Percentiles rank a stretch among this genome's conserved stretches.
Conservation (phyloP, 1,140 invertebrate species). For the Zaprionus inermis region DNA sequence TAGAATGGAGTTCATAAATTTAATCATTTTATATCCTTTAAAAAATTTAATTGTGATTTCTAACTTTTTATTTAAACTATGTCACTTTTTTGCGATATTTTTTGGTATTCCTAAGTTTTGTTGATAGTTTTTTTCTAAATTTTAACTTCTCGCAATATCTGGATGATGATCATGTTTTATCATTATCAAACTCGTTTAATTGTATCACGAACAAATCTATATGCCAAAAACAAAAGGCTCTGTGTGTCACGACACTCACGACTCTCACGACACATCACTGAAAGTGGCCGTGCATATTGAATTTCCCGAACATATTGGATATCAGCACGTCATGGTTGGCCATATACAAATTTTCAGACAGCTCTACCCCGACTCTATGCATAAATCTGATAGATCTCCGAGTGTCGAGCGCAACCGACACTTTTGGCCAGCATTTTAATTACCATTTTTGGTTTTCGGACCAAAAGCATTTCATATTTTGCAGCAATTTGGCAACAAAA, state of each 20-base stretch:
- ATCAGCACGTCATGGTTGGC: constrained; percentile 11
- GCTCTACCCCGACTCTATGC: constrained; percentile 1
- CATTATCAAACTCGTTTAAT: no score
- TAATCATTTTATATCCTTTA: no score
- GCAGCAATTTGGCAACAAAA: constrained; percentile 60
- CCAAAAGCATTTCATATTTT: constrained; percentile 66
- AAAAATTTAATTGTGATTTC: no score
- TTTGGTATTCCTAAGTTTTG: no score
- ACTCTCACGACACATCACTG: not conserved
- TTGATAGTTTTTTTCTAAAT: no score
- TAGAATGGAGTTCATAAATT: no score
- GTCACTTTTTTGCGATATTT: no score
- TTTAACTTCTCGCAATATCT: no score
- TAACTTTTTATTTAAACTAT: no score
- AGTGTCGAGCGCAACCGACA: constrained; percentile 43
- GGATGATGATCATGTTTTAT: no score
- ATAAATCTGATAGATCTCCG: constrained; percentile 29
- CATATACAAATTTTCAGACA: constrained; percentile 35
- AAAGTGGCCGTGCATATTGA: constrained; percentile 19
- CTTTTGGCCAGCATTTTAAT: constrained; percentile 73
- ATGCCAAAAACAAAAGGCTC: no score
- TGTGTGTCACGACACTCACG: not conserved
- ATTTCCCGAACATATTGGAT: constrained; percentile 22
- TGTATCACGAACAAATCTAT: no score
- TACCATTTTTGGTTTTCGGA: constrained; percentile 59